These are phyloP conservation scores for Bombycilla garrulus DNA, from an alignment of 2,113 vertebrate species.

Conservation along the genomic window DNA sequence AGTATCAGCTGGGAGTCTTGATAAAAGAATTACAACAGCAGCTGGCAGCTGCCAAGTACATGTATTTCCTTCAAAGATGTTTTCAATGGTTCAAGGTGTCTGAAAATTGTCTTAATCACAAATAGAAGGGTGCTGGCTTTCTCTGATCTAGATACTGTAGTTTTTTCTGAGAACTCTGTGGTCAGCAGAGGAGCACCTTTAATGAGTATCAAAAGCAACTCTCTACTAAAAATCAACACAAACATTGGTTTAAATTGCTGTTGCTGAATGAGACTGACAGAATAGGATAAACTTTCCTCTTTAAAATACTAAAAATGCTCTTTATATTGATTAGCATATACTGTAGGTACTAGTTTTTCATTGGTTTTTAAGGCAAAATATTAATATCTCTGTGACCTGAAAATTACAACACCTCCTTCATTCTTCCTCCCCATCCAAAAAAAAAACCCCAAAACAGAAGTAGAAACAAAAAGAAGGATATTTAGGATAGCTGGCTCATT, in stretches of 20 bases:
- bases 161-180: not conserved
- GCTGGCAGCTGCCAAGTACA: not conserved
- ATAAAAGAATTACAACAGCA: not conserved
- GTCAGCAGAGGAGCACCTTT: not conserved
- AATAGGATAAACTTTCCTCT: not conserved
- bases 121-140: not conserved
- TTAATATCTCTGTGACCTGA: not conserved
- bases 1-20: not conserved
- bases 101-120: not conserved
- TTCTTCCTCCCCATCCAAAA: not conserved
- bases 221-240: not conserved
- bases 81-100: not conserved
- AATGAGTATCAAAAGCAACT: not conserved
- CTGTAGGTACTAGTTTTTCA: not conserved
- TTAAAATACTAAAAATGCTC: not conserved
- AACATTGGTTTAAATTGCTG: not conserved
- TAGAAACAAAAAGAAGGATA: not conserved
- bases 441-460: not conserved
- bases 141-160: not conserved
- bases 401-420: not conserved
- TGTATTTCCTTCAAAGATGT: not conserved
- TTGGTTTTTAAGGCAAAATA: not conserved
- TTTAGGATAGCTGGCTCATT: not conserved
- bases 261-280: not conserved
- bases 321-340: not conserved